Base-by-base conservation (phyloP, 2,797 vertebrate species). In the Tiaroga cobitis region DNA sequence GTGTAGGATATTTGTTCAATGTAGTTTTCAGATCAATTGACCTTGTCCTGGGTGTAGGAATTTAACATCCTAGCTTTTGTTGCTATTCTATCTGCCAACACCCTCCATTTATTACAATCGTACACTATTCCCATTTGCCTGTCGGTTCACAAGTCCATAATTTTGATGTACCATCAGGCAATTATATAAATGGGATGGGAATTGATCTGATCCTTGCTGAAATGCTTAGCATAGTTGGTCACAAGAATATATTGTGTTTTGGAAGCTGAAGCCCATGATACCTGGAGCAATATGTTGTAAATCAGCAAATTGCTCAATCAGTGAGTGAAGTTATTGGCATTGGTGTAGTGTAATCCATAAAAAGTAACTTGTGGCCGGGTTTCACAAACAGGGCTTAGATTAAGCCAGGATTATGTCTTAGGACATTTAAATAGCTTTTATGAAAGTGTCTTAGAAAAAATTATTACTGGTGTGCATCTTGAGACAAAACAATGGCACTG, bases 121-220 rank as follows among this genome's bases (percentile, higher is more conserved):
- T 49, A 65, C 63, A 81, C 72, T 65, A 89, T 80, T 87, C 85
- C 65, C 88, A 49, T 82, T 18, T 11, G 41, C 15, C 61, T 43
- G 76, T 41, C 41, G 70, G 82, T 69, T 73, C 78, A 89, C 76
- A 89, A 61, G 80, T 61, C 75, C 29, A 41, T 68, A 19, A 9
- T n/a, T 72, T 87, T 46, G 86, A 65, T 82, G 43, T 21, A 24
- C 67, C 69, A n/a, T n/a, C n/a, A 86, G 59, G 80, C 83, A 87
- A 91, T 90, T 89, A 74, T 74, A 81, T 80, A 83, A 87, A 87
- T 80, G 88, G 88, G 46, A 83, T 85, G 82, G 82, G 68, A 89
- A 88, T 81, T 63, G 85, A 90, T 86, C 76, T 81, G 10, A 72
- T 69, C 3, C 11, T 65, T 37, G 21, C 24, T 24, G 19, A 80